Evolutionary conservation across 1,140 invertebrate genomes (phyloP).

Genomic region (Saccostrea echinata): DNA sequence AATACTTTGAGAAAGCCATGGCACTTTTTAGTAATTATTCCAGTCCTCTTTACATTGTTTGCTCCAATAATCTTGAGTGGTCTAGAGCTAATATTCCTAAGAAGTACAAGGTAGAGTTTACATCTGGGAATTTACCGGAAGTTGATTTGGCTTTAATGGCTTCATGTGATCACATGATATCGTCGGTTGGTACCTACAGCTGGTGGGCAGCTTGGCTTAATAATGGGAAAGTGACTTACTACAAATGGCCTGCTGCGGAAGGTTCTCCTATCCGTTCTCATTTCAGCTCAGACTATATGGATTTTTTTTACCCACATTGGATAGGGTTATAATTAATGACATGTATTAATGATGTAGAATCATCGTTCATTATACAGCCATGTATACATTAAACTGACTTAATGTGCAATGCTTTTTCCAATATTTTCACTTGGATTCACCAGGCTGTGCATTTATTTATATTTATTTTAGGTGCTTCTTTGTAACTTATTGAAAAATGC

Average conservation of each 20-base stretch:
- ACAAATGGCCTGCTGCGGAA: slow-evolving; percentile 62
- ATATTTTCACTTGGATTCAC: too few relatives aligned
- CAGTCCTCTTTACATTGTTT: slow-evolving; percentile 57
- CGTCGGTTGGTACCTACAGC: slow-evolving; percentile 71
- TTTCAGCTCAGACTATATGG: slow-evolving; percentile 58
- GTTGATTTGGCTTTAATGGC: slow-evolving; percentile 67
- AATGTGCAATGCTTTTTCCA: too few relatives aligned
- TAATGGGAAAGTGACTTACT: slow-evolving; percentile 70
- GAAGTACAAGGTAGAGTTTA: slow-evolving; percentile 37
- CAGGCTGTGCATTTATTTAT: too few relatives aligned
- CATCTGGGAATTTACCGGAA: slow-evolving; percentile 49
- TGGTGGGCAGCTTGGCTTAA: slow-evolving; percentile 74
- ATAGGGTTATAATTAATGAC: too few relatives aligned
- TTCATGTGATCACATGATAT: slow-evolving; percentile 70
- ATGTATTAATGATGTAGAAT: too few relatives aligned
- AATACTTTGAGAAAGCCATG: slow-evolving; percentile 62
- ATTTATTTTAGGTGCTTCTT: too few relatives aligned
- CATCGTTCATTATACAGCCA: too few relatives aligned
- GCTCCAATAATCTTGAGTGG: slow-evolving; percentile 58
- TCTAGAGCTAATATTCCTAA: slow-evolving; percentile 47
- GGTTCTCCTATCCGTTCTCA: slow-evolving; percentile 44
- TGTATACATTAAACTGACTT: too few relatives aligned
- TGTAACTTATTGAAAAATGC: too few relatives aligned
- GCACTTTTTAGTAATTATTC: slow-evolving; percentile 52
- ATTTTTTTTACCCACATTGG: slow-evolving; percentile 62